A percentile compares a stretch with the other conserved stretches of the same genome.
Evolutionary conservation across 2,113 vertebrate species (phyloP).

Genomic region (Gallinago media): DNA sequence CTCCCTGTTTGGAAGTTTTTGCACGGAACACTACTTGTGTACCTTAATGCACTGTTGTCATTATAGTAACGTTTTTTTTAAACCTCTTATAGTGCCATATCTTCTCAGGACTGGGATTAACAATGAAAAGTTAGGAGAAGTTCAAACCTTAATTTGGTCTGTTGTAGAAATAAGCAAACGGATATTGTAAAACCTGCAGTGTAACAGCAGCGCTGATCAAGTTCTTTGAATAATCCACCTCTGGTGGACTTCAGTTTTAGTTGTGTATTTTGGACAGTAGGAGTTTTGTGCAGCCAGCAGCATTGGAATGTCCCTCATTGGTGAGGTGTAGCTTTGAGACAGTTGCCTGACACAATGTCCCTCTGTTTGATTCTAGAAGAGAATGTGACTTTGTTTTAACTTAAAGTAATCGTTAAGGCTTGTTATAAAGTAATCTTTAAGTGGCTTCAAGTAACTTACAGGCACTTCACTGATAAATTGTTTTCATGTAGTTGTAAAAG

Average conservation of each 20-base stretch:
- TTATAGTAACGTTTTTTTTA: background rate
- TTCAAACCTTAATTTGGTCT: background rate
- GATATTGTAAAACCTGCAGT: background rate
- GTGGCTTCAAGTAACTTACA: background rate
- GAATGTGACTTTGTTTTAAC: background rate
- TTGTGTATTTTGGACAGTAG: background rate
- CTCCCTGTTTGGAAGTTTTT: background rate
- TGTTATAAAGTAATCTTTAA: no score
- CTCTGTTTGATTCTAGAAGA: background rate
- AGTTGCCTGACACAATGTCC: background rate
- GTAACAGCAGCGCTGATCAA: background rate
- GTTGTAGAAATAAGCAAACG: background rate
- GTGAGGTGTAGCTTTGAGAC: background rate
- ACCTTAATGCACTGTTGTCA: background rate
- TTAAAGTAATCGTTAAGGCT: no score
- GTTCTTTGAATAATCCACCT: background rate
- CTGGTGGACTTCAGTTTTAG: background rate
- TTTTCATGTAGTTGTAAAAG: background rate
- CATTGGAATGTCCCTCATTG: background rate
- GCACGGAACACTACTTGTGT: background rate
- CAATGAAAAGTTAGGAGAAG: background rate
- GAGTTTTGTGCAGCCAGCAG: background rate
- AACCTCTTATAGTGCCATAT: rapidly evolving
- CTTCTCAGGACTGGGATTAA: background rate
- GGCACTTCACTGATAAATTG: background rate